Evolutionary conservation across 2,113 vertebrate species (phyloP), one percentile per base, ranked within the genome.

Genomic region (Lonchura striata): DNA sequence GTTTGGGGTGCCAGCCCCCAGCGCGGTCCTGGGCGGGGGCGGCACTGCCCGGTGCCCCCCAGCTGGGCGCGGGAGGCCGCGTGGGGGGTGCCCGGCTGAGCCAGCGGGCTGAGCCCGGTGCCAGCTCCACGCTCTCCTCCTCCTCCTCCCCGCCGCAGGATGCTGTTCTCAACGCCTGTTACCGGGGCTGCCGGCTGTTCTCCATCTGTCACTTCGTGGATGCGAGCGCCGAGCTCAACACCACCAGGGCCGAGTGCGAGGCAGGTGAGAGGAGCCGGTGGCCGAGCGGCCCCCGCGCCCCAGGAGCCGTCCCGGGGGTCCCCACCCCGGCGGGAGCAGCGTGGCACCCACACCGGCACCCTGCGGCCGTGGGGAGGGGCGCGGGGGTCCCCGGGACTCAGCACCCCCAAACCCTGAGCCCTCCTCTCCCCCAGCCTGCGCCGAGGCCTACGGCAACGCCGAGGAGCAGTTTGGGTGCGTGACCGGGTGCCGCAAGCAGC

Each of bases 141-240:
- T 39, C 39, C 89, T 91, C 39, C 89, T 91, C 87, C 64, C 89
- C 77, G 61, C 78, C 10, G 49, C 95, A 99, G 98, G 98, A 98
- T 93, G 98, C 98, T 82, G 96, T 98, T 95, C 98, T 99, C 98
- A 99, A 98, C 54, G 99, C 99, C 92, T 99, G 99, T 94, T 98
- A 99, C 96, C 98, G 99, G 4, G 99, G 99, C 90, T 99, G 99
- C 96, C 98, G 99, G 82, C 99, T 99, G 93, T 99, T 99, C 98
- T 99, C 99, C 95, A 99, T 99, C 97, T 99, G 99, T 96, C 99
- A 98, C 97, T 99, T 99, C 8, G 99, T 99, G 97, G 99, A 99
- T 86, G 98, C 98, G 52, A 98, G 98, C 53, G 97, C 98, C 6
- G 98, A 98, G 94, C 98, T 99, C 93, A 99, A 99, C 79, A 98